Conservation (phyloP, 1,140 invertebrate genomes). For the Caenorhabditis brenneri region DNA sequence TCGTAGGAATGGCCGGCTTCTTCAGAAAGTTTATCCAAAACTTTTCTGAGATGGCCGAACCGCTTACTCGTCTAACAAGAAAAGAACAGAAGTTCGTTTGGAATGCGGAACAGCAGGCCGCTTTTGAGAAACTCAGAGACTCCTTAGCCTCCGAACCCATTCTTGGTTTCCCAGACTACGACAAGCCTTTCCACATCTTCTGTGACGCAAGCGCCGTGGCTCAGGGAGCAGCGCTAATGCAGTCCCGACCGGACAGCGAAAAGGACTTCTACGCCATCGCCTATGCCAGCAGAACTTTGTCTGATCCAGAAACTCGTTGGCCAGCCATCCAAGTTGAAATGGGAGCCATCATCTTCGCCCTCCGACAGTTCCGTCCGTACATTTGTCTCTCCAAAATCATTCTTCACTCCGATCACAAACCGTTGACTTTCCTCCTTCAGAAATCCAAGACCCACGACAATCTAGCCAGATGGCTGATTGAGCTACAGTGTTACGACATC, state of each 20-base stretch:
- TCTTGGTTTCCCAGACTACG: constrained; percentile 37
- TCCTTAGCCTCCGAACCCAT: background rate
- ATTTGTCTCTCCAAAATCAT: background rate
- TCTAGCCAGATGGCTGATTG: too few relatives aligned
- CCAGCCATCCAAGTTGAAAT: constrained; percentile 15
- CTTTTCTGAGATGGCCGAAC: constrained; percentile 59
- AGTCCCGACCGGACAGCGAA: background rate
- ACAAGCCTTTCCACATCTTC: constrained; percentile 28
- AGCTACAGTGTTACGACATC: too few relatives aligned
- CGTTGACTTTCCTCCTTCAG: background rate
- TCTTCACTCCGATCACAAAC: constrained; percentile 30
- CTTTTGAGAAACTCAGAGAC: background rate
- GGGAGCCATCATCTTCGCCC: constrained; percentile 25
- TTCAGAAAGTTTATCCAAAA: constrained; percentile 64
- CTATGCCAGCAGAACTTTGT: background rate
- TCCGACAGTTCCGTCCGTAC: background rate
- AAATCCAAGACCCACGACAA: too few relatives aligned
- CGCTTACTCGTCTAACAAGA: constrained; percentile 53
- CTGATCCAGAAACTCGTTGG: background rate
- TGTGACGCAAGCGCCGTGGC: constrained; percentile 32
- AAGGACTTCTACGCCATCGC: background rate
- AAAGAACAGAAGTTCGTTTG: constrained; percentile 38
- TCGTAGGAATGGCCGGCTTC: constrained; percentile 66
- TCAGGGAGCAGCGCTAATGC: constrained; percentile 29
- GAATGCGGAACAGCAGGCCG: background rate